Evolutionary conservation across 2,113 vertebrate genomes (phyloP).

Genomic region (Paradoxurus hermaphroditus): DNA sequence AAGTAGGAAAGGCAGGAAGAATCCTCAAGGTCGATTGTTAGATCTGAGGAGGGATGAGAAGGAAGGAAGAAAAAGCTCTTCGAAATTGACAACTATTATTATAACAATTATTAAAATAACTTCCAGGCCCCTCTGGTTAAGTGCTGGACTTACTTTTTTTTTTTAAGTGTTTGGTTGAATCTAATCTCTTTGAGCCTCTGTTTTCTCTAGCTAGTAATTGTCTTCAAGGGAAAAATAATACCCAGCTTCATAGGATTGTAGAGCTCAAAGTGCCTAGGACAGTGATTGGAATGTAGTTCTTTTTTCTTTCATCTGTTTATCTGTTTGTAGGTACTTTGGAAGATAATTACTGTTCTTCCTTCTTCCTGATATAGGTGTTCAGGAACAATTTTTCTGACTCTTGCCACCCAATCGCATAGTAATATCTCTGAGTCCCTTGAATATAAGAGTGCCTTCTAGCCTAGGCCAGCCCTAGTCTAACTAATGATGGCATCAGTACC

Average conservation of each 20-base stretch:
- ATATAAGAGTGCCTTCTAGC: not conserved
- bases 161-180: not conserved
- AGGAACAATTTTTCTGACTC: not conserved
- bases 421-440: not conserved
- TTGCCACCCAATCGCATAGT: not conserved
- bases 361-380: not conserved
- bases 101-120: not conserved
- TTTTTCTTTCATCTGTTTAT: not conserved
- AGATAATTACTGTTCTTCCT: not conserved
- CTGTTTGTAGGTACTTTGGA: slow-evolving; percentile 11
- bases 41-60: not conserved
- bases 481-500: not conserved
- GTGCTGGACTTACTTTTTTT: not conserved
- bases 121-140: not conserved
- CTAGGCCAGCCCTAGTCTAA: not conserved
- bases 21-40: not conserved
- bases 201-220: not conserved
- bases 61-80: not conserved
- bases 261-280: not conserved
- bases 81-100: not conserved
- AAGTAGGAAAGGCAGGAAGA: not conserved
- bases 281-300: not conserved
- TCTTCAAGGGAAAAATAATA: slow-evolving; percentile 8
- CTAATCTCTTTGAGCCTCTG: not conserved
- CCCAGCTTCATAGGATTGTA: not conserved